Base-by-base conservation (phyloP, 1,140 invertebrate species). In the Eumaeus atala region DNA sequence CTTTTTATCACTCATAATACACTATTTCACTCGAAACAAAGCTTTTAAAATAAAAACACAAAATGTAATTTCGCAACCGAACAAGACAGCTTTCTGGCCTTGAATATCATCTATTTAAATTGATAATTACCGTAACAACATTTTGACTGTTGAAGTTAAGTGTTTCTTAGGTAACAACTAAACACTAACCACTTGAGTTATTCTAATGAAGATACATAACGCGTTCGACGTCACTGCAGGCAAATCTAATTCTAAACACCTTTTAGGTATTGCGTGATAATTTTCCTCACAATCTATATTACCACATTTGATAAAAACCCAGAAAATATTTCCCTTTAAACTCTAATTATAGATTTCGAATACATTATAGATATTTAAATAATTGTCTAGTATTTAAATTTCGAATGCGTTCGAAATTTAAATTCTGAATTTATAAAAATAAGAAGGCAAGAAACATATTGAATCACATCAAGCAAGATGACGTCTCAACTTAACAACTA, bases 151-250 rank as follows among this genome's bases (percentile, higher is more conserved):
- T 28, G 2, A 28, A 28, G 21, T 28, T 16, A 17, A 44, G 17
- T 44, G 14, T 37, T 37, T 14, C 14, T 44, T 44, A 9, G 40
- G 9, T 44, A 17, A 44, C 40, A 16, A 44, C 21, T 28, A 6
- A 28, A 28, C 21, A 28, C 21, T 28, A 28, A 28, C 12, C 12
- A 14, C 40, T 16, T 44, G 14, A 17, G 7, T 44, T 28, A 28
- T 28, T 44, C 12, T 18, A 42, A 42, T 42, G 16, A 16, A 44
- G 16, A 44, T 44, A 44, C 16, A 28, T 44, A 37, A 44, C 40
- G 40, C 12, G 14, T 9, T 16, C 17, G 56, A 62, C 61, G 61
- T 62, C 61, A 58, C 56, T 62, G 61, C 61, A 56, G 61, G 40
- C 17, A 16, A 44, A 44, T 14, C 14, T 14, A 16, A 16, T 16